phyloP scores from a whole-genome alignment of 2,888 invertebrate genomes.

The Dicyrtoma fusca region DNA sequence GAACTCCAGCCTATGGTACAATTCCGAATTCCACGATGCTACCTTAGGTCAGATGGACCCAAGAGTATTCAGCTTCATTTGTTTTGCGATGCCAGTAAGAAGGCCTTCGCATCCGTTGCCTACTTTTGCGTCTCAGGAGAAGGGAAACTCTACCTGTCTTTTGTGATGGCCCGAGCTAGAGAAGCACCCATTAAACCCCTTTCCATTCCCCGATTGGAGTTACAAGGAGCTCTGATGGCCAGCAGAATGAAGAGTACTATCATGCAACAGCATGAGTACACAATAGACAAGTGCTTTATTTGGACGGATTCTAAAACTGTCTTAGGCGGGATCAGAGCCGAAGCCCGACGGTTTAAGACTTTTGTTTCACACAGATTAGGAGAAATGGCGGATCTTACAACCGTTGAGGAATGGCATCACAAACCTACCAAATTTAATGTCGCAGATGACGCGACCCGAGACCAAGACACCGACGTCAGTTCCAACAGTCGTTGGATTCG shows the following conservation, averaged over 20 bases:
- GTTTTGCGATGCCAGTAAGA: neutral
- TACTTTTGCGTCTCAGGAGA: neutral
- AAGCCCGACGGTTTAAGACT: too few relatives aligned
- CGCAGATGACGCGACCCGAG: too few relatives aligned
- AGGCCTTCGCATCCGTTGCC: conserved; percentile 16
- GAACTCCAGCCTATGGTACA: conserved; percentile 15
- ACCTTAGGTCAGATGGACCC: neutral
- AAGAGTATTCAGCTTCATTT: conserved; percentile 1
- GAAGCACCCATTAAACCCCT: conserved; percentile 21
- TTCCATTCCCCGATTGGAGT: conserved; percentile 17
- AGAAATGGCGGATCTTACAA: too few relatives aligned
- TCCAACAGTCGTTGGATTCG: too few relatives aligned
- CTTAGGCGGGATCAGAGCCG: too few relatives aligned
- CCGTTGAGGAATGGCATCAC: too few relatives aligned
- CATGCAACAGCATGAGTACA: neutral
- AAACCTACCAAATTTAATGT: too few relatives aligned
- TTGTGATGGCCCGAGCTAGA: neutral
- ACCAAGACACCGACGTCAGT: too few relatives aligned
- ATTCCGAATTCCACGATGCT: conserved; percentile 34
- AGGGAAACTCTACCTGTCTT: neutral
- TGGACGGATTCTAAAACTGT: too few relatives aligned
- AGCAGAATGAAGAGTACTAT: neutral
- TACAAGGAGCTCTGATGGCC: conserved; percentile 21
- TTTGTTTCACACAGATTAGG: too few relatives aligned
- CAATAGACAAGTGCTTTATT: too few relatives aligned